Percentiles rank a stretch among this genome's conserved stretches.
phyloP scores from a whole-genome alignment of 1,140 invertebrate genomes.

The Rhyzopertha dominica region DNA sequence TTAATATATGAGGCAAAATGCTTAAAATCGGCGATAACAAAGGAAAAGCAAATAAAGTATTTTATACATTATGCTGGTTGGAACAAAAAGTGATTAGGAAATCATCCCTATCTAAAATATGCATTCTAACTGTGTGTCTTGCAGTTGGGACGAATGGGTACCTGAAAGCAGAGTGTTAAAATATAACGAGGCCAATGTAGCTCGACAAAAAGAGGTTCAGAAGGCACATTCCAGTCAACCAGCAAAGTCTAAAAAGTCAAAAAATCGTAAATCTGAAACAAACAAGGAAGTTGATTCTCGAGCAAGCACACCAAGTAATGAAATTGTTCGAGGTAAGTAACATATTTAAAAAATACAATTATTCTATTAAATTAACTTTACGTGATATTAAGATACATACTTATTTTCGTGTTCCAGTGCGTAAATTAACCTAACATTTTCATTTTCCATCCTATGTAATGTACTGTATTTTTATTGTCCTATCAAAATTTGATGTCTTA shows the following conservation, averaged over 20 bases:
- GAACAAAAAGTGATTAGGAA: conserved; percentile 86
- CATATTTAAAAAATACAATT: conserved; percentile 17
- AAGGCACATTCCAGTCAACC: conserved; percentile 72
- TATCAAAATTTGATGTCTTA: too few species aligned
- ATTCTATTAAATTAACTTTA: too few species aligned
- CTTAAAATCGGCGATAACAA: conserved; percentile 73
- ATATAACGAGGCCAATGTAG: conserved; percentile 86
- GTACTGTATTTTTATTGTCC: too few species aligned
- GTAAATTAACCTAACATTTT: too few species aligned
- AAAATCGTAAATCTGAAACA: conserved; percentile 39
- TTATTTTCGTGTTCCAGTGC: too few species aligned
- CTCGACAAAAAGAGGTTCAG: conserved; percentile 84
- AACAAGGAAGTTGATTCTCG: conserved; percentile 56
- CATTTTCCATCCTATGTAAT: too few species aligned
- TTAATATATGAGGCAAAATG: conserved; percentile 95
- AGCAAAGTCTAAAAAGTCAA: conserved; percentile 56
- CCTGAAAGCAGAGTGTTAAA: conserved; percentile 89
- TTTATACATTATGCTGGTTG: conserved; percentile 96
- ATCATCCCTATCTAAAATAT: not conserved
- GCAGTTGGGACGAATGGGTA: conserved; percentile 98
- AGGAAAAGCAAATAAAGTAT: conserved; percentile 84
- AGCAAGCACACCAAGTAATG: conserved; percentile 56
- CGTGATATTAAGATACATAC: too few species aligned
- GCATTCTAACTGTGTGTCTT: conserved; percentile 29
- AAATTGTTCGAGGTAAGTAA: conserved; percentile 25